Evolutionary conservation across 2,888 invertebrate species (phyloP).

Genomic region (Glaucopsyche alexis): DNA sequence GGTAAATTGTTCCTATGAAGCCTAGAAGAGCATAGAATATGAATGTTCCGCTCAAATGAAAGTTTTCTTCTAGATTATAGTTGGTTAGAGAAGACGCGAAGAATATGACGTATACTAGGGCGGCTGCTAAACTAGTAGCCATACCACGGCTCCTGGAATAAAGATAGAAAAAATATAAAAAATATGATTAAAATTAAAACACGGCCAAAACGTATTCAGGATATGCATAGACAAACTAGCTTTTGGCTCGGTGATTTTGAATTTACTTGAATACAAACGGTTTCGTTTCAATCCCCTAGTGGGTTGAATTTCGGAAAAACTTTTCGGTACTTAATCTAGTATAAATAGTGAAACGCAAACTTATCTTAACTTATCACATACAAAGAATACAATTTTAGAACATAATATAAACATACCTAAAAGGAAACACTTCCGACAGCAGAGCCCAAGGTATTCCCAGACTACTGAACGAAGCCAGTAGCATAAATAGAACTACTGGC

Average conservation of each 20-base stretch:
- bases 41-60: slow-evolving; percentile 74
- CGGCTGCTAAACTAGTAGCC: slow-evolving; percentile 76
- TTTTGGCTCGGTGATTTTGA: too few relatives aligned
- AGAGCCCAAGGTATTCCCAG: slow-evolving; percentile 79
- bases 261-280: too few relatives aligned
- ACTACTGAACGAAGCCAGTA: slow-evolving; percentile 61
- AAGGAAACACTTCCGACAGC: slow-evolving; percentile 80
- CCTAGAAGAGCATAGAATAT: slow-evolving; percentile 68
- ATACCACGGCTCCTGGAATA: slow-evolving; percentile 74
- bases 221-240: too few relatives aligned
- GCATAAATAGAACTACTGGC: slow-evolving; percentile 64
- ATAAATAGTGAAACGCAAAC: too few relatives aligned
- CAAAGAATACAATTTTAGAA: too few relatives aligned
- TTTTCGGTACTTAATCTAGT: too few relatives aligned
- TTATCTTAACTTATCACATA: too few relatives aligned
- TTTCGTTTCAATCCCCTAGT: too few relatives aligned
- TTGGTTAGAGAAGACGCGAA: slow-evolving; percentile 77
- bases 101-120: slow-evolving; percentile 68
- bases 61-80: slow-evolving; percentile 68
- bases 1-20: slow-evolving; percentile 68
- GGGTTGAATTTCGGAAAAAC: too few relatives aligned
- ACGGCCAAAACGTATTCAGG: too few relatives aligned
- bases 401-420: slow-evolving; percentile 58
- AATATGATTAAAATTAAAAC: neutral
- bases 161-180: neutral